Evolutionary conservation across 2,888 invertebrate genomes (phyloP), one percentile per base, ranked within the genome.

Genomic region (Drosophila fungiperda): DNA sequence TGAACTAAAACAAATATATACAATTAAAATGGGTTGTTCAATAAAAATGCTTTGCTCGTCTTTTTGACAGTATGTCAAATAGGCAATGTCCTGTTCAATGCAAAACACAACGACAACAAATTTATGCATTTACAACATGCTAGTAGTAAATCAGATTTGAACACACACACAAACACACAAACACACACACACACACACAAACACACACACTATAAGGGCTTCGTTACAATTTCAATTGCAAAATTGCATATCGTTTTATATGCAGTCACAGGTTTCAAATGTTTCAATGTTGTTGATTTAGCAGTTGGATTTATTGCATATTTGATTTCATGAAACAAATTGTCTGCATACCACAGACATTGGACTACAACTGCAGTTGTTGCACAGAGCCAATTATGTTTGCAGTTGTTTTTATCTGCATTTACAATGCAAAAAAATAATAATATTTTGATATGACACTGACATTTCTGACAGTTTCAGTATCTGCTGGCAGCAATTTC

Each of bases 241-340:
- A 77, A 83, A 82, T 74, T 68, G 69, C 68, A 81, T 62, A 75
- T 76, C 86, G 86, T 83, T 86, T 83, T 80, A 69, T 72, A 53
- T 52, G 58, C 69, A 65, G 79, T 73, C 80, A 67, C 70, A 60
- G 54, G 35, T 55, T 74, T 33, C 48, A 60, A 50, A 35, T 52
- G 42, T 63, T 60, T 61, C 15, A 45, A 73, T 71, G 73, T 83
- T 87, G 87, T 84, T 82, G 78, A 77, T 85, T 77, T 78, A 74
- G 76, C 76, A 76, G 76, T 61, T 75, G 78, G 76, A 88, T 83
- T 83, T 83, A 81, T 85, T 83, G 83, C 76, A 88, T 83, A 76
- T 86, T 83, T 81, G 86, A 86, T 85, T 75, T 70, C 74, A 76
- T 79, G 72, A 68, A 71, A 75, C 81, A 83, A 87, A 79, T 86